These are phyloP conservation scores for Tamandua tetradactyla DNA, from an alignment of 2,797 vertebrate species.

Conservation along the genomic window DNA sequence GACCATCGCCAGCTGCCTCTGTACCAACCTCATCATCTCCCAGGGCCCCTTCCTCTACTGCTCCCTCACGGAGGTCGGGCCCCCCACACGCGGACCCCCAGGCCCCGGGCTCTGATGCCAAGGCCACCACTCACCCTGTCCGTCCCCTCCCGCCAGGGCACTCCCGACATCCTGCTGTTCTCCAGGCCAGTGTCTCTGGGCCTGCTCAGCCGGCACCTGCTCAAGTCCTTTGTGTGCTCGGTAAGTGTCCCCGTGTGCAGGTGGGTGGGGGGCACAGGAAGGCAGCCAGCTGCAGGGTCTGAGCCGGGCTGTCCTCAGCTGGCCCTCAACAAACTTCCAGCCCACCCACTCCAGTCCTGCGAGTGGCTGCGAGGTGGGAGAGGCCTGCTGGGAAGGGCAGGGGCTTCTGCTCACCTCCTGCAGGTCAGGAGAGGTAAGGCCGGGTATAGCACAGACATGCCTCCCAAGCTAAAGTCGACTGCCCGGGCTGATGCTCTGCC, in stretches of 20 bases:
- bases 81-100: accelerated
- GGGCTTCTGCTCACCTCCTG: not conserved
- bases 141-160: slow-evolving; percentile 87
- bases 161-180: slow-evolving; percentile 95
- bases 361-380: not conserved
- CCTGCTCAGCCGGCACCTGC: slow-evolving; percentile 94
- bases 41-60: slow-evolving; percentile 99
- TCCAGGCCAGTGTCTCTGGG: slow-evolving; percentile 94
- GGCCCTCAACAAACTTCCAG: not conserved
- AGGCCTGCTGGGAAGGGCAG: no score
- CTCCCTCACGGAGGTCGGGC: slow-evolving; percentile 94
- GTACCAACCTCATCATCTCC: slow-evolving; percentile 96
- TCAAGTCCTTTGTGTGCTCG: slow-evolving; percentile 94
- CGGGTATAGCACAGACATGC: not conserved
- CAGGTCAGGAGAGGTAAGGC: not conserved
- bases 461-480: not conserved
- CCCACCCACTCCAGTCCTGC: not conserved
- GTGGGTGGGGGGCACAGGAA: not conserved
- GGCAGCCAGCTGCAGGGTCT: not conserved
- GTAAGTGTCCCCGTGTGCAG: slow-evolving; percentile 86
- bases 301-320: not conserved
- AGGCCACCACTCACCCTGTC: not conserved
- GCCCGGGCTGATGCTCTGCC: not conserved
- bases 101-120: accelerated
- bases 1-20: slow-evolving; percentile 97